Evolutionary conservation across 2,113 vertebrate species (phyloP).

Genomic region (Cololabis saira): DNA sequence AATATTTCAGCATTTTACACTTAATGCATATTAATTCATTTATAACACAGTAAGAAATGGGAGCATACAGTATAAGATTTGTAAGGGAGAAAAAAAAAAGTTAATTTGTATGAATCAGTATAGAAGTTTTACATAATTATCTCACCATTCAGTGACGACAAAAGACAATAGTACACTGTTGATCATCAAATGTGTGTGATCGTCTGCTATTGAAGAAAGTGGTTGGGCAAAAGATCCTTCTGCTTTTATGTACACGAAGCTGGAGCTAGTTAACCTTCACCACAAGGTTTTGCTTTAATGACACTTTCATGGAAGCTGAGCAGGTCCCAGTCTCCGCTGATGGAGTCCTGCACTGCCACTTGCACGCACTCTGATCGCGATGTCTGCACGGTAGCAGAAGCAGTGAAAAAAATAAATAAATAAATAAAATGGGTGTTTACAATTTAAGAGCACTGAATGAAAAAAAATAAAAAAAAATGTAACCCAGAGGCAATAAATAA

Average conservation of each 20-base stretch:
- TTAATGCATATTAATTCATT: background rate
- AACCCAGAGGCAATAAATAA: conserved; percentile 60
- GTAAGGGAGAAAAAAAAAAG: too few relatives aligned
- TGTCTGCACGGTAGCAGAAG: conserved; percentile 10
- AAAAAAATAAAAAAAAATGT: background rate
- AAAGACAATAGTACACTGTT: conserved; percentile 13
- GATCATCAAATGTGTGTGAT: conserved; percentile 38
- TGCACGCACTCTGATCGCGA: conserved; percentile 14
- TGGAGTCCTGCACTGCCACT: conserved; percentile 59
- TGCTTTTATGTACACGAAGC: conserved; percentile 27
- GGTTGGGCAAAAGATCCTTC: conserved; percentile 17
- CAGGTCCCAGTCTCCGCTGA: conserved; percentile 34
- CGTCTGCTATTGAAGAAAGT: conserved; percentile 35
- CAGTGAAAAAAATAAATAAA: too few relatives aligned
- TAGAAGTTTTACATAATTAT: conserved; percentile 14
- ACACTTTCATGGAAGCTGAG: conserved; percentile 29
- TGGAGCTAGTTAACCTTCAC: conserved; percentile 31
- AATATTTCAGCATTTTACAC: background rate
- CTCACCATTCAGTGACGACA: conserved; percentile 25
- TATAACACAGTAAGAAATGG: background rate
- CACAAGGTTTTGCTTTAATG: conserved; percentile 32
- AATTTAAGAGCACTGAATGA: conserved; percentile 1
- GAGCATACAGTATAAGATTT: background rate
- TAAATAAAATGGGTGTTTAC: too few relatives aligned
- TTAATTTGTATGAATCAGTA: background rate